Evolutionary conservation across 1,140 invertebrate genomes (phyloP).

Genomic region (Macrobrachium nipponense): DNA sequence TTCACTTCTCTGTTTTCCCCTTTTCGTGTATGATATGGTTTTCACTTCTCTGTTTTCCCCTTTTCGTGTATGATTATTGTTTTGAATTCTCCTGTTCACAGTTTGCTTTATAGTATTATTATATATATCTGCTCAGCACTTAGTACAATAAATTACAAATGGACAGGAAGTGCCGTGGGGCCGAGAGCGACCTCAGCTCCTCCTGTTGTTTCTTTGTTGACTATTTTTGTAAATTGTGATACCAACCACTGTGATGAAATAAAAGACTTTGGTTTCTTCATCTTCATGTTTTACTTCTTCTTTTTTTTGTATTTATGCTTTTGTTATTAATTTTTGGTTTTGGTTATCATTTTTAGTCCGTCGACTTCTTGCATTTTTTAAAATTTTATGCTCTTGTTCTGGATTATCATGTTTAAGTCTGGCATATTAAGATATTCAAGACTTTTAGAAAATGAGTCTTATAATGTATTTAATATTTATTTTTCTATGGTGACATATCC

Average conservation of each 20-base stretch:
- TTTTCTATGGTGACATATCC: too few species aligned
- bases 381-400: too few species aligned
- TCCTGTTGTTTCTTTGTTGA: neutral
- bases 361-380: too few species aligned
- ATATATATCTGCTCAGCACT: neutral
- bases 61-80: neutral
- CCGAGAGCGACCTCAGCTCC: too few species aligned
- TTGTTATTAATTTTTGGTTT: neutral
- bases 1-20: neutral
- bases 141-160: neutral
- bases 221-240: slow-evolving; percentile 28
- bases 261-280: slow-evolving; percentile 25
- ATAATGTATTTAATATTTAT: too few species aligned
- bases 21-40: neutral
- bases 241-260: slow-evolving; percentile 49
- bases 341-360: too few species aligned
- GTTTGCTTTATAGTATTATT: neutral
- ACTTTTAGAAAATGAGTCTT: too few species aligned
- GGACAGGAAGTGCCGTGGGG: too few species aligned
- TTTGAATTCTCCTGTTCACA: neutral
- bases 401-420: neutral
- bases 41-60: neutral
- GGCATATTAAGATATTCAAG: neutral
- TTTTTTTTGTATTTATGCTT: neutral
- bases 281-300: neutral